phyloP scores from a whole-genome alignment of 2,888 invertebrate genomes.

The Osedax fenrisi region DNA sequence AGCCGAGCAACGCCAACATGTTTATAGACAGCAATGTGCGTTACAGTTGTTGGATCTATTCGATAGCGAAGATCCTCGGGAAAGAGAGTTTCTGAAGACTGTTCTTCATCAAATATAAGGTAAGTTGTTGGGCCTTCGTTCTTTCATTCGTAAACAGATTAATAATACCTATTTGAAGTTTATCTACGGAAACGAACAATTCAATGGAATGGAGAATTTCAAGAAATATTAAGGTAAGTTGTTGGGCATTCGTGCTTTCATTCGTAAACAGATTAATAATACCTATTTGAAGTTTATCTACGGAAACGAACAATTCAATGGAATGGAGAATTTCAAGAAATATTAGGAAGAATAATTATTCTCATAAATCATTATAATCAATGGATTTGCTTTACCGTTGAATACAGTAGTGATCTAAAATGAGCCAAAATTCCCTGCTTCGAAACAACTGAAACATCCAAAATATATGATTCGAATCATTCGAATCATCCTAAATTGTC shows the following conservation, averaged over 20 bases:
- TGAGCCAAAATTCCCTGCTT: no score
- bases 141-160: conserved; percentile 70
- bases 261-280: no score
- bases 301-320: conserved; percentile 95
- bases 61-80: conserved; percentile 53
- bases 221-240: no score
- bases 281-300: conserved; percentile 87
- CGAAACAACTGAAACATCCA: no score
- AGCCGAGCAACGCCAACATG: conserved; percentile 77
- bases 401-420: no score
- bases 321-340: conserved; percentile 91
- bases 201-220: no score
- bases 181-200: no score
- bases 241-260: no score
- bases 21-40: conserved; percentile 91
- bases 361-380: conserved; percentile 95
- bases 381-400: conserved; percentile 91
- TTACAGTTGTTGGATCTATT: conserved; percentile 47
- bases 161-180: conserved; percentile 96
- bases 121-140: conserved; percentile 48
- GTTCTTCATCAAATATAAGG: conserved; percentile 50
- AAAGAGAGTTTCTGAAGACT: conserved; percentile 49
- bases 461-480: no score
- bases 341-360: conserved; percentile 71
- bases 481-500: no score